These are phyloP conservation scores for Epinephelus malabaricus DNA, from an alignment of 2,797 vertebrate species.

Conservation along the genomic window DNA sequence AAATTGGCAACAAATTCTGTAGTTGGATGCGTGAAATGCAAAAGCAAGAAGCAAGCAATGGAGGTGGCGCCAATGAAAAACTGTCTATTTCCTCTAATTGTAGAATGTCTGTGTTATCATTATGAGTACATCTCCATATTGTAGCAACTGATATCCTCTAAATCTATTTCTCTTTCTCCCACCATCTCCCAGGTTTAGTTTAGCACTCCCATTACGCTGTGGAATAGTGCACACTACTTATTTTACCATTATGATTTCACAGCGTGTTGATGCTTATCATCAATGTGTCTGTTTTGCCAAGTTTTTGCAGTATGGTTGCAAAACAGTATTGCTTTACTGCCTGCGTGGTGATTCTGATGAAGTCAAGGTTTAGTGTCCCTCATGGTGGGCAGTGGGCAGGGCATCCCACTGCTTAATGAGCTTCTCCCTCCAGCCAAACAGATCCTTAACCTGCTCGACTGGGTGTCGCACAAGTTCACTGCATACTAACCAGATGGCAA, in stretches of 20 bases:
- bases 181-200: slow-evolving; percentile 52
- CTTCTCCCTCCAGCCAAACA: not conserved
- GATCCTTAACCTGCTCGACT: not conserved
- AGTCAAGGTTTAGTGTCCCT: not conserved
- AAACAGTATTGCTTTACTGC: slow-evolving; percentile 7
- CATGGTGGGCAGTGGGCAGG: not conserved
- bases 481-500: not conserved
- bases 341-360: not conserved
- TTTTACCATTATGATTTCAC: slow-evolving; percentile 77
- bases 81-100: not conserved
- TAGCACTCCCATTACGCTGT: slow-evolving; percentile 65
- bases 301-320: slow-evolving; percentile 48
- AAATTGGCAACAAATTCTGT: not conserved
- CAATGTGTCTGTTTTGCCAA: slow-evolving; percentile 63
- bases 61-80: not conserved
- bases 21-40: not conserved
- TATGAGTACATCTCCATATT: slow-evolving; percentile 10
- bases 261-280: slow-evolving; percentile 70
- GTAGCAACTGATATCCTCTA: slow-evolving; percentile 20
- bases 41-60: not conserved
- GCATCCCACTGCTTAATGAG: not conserved
- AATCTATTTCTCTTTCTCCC: not conserved
- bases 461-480: not conserved
- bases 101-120: slow-evolving; percentile 13
- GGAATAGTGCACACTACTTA: slow-evolving; percentile 80